Evolutionary conservation across 1,140 invertebrate species (phyloP).

Genomic region (Holotrichia oblita): DNA sequence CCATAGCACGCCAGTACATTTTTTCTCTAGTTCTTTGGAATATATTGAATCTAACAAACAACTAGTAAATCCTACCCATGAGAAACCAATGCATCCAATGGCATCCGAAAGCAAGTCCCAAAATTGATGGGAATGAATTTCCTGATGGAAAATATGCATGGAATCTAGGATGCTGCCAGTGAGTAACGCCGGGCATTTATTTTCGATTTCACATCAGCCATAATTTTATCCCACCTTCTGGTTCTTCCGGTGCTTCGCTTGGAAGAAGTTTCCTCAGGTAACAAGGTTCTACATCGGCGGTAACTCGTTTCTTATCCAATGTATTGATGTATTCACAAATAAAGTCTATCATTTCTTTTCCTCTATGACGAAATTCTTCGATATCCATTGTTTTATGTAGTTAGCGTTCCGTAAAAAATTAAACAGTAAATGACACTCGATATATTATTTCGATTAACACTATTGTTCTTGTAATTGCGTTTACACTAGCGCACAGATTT

Average conservation of each 20-base stretch:
- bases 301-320: constrained; percentile 77
- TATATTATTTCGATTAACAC: neutral
- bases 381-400: constrained; percentile 76
- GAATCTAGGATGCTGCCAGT: constrained; percentile 97
- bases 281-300: constrained; percentile 85
- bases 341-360: constrained; percentile 93
- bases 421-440: neutral
- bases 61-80: constrained; percentile 77
- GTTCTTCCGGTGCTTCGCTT: constrained; percentile 77
- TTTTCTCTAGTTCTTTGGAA: too few species aligned
- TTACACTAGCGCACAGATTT: neutral
- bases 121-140: constrained; percentile 92
- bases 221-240: constrained; percentile 88
- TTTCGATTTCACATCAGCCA: constrained; percentile 87
- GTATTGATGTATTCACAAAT: constrained; percentile 89
- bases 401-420: neutral
- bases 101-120: constrained; percentile 94
- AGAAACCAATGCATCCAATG: constrained; percentile 94
- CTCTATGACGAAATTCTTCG: constrained; percentile 82
- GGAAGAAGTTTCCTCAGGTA: constrained; percentile 83
- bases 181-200: constrained; percentile 96
- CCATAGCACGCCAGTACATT: too few species aligned
- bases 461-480: neutral
- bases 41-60: too few species aligned
- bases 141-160: constrained; percentile 97